Conservation (phyloP, 2,797 vertebrate genomes). For the Rhincodon typus region DNA sequence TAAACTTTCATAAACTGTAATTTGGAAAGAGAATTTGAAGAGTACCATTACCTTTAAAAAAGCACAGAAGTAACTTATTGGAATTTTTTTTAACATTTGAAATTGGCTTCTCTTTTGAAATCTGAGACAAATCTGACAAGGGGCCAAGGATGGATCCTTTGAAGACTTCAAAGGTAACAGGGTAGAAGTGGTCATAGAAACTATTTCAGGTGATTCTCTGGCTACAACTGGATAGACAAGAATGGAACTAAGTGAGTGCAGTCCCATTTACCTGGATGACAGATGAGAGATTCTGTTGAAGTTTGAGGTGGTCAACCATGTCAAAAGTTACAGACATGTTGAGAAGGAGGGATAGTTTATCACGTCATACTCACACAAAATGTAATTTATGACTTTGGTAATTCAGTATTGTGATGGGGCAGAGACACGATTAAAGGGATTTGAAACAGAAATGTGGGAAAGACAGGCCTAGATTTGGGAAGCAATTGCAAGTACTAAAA, state of each 20-base stretch:
- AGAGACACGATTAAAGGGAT: no score
- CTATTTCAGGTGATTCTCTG: neutral
- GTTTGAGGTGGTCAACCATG: neutral
- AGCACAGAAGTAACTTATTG: neutral
- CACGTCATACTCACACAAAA: no score
- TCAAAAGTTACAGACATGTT: neutral
- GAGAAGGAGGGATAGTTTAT: no score
- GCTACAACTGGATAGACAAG: neutral
- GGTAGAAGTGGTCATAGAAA: neutral
- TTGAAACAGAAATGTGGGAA: no score
- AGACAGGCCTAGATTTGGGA: no score
- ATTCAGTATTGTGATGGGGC: no score
- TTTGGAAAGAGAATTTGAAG: neutral
- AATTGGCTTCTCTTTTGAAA: no score
- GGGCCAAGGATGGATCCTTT: no score
- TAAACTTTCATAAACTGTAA: neutral
- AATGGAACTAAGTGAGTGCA: neutral
- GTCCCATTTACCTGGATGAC: neutral
- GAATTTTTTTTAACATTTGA: no score
- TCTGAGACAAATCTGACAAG: no score
- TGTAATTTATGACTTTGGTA: no score
- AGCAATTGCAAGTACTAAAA: no score
- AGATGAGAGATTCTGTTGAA: neutral
- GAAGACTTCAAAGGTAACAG: neutral
- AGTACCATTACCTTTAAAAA: neutral